Evolutionary conservation across 2,113 vertebrate species (phyloP).

Genomic region (Butastur rufipennis): DNA sequence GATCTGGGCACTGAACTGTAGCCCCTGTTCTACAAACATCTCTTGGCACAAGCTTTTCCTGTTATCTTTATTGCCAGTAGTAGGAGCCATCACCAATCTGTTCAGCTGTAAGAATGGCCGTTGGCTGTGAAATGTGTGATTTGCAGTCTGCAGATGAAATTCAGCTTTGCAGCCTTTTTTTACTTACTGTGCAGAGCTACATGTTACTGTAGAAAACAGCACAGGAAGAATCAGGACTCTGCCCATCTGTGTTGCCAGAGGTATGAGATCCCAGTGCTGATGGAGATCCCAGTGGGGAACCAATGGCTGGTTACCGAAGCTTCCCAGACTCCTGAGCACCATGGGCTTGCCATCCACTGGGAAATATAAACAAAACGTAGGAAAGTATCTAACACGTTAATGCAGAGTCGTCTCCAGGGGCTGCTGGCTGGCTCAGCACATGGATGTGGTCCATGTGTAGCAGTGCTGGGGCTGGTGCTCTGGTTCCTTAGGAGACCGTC

Average conservation of each 20-base stretch:
- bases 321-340: neutral
- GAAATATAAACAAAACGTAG: neutral
- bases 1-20: neutral
- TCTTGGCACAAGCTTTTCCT: neutral
- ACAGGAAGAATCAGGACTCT: neutral
- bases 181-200: neutral
- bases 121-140: neutral
- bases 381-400: neutral
- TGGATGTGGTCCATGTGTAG: fast-evolving
- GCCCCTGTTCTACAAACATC: neutral
- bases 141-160: neutral
- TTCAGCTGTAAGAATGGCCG: neutral
- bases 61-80: neutral
- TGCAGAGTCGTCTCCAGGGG: neutral
- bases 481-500: neutral
- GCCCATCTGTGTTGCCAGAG: neutral
- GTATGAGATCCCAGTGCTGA: neutral
- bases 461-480: neutral
- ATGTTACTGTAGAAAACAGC: neutral
- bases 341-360: fast-evolving
- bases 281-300: neutral
- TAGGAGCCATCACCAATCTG: neutral
- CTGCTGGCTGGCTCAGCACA: fast-evolving
- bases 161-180: neutral
- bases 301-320: neutral